Evolutionary conservation across 2,888 invertebrate species (phyloP).

Genomic region (Heteromurus nitidus): DNA sequence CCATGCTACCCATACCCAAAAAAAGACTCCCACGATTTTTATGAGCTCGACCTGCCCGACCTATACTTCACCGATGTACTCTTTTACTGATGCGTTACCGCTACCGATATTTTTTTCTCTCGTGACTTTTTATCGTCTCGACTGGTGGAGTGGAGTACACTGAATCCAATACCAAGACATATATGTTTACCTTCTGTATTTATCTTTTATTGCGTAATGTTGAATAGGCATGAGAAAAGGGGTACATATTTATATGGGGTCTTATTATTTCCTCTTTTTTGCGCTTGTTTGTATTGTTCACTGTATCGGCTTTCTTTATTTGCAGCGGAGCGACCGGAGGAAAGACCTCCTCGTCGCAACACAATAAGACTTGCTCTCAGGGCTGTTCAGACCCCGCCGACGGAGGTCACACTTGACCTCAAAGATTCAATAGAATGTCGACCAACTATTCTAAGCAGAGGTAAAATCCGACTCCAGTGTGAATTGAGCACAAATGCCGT

Average conservation of each 20-base stretch:
- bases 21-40: not conserved
- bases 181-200: too few relatives aligned
- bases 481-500: slow-evolving; percentile 88
- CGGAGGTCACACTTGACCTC: slow-evolving; percentile 65
- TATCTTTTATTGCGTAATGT: too few relatives aligned
- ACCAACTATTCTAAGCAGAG: slow-evolving; percentile 83
- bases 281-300: not conserved
- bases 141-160: too few relatives aligned
- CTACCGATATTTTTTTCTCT: too few relatives aligned
- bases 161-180: too few relatives aligned
- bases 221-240: too few relatives aligned
- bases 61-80: not conserved
- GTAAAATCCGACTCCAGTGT: slow-evolving; percentile 86
- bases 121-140: too few relatives aligned
- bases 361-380: slow-evolving; percentile 88
- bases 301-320: slow-evolving; percentile 64
- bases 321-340: slow-evolving; percentile 88
- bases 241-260: too few relatives aligned
- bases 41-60: not conserved
- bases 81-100: too few relatives aligned
- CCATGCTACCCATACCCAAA: slow-evolving; percentile 2
- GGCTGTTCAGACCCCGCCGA: slow-evolving; percentile 69
- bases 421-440: slow-evolving; percentile 70
- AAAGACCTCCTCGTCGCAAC: slow-evolving; percentile 86
- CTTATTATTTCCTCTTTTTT: slow-evolving; percentile 6